Evolutionary conservation across 2,797 vertebrate species (phyloP).

Genomic region (Octomys mimax): DNA sequence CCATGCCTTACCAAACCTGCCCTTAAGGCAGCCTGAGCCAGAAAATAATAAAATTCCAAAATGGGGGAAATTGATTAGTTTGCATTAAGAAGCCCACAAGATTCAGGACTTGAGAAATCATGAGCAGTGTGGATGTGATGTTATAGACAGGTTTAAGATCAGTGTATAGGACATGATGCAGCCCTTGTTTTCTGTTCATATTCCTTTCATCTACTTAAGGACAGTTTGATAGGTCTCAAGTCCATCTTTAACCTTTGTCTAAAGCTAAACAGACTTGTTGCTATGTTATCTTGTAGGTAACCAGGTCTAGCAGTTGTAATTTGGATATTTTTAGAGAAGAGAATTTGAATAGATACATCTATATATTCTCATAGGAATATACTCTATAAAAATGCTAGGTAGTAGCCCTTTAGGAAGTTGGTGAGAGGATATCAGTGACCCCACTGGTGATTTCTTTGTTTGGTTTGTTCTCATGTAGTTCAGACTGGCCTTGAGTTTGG

Average conservation of each 20-base stretch:
- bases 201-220: not conserved
- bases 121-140: not conserved
- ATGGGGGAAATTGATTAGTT: not conserved
- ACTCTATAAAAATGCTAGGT: not conserved
- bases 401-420: not conserved
- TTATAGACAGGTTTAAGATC: not conserved
- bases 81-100: not conserved
- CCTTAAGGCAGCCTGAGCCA: too few relatives aligned
- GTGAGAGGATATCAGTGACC: not conserved
- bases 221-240: not conserved
- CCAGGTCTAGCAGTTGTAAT: not conserved
- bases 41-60: not conserved
- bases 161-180: not conserved
- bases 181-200: not conserved
- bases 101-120: not conserved
- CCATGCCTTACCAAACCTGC: too few relatives aligned
- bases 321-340: not conserved
- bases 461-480: not conserved
- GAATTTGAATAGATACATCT: not conserved
- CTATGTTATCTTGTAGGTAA: not conserved
- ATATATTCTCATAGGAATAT: not conserved
- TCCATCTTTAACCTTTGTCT: not conserved
- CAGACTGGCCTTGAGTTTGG: not conserved
- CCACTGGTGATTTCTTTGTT: not conserved
- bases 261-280: not conserved